Percentiles rank a stretch among this genome's conserved stretches.
phyloP scores from a whole-genome alignment of 2,797 vertebrate species.

The Spea hammondii region DNA sequence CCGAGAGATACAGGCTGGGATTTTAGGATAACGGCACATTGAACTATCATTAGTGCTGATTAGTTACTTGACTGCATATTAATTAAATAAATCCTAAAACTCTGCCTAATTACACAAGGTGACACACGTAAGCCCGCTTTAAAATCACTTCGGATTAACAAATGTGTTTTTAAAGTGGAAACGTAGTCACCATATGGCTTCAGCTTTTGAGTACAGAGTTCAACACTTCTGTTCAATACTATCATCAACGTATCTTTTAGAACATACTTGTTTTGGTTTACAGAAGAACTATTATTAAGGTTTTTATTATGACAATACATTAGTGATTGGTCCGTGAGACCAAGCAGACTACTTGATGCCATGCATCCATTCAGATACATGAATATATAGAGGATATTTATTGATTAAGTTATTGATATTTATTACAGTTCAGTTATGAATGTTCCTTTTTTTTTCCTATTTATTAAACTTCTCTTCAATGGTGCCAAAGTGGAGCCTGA shows the following conservation, averaged over 20 bases:
- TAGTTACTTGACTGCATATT: too few species aligned
- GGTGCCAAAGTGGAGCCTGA: constrained; percentile 85
- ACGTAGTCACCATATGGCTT: too few species aligned
- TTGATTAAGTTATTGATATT: constrained; percentile 99
- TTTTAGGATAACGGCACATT: too few species aligned
- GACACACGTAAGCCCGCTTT: too few species aligned
- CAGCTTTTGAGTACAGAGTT: too few species aligned
- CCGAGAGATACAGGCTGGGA: too few species aligned
- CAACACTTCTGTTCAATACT: too few species aligned
- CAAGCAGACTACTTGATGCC: constrained; percentile 79
- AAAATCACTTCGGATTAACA: too few species aligned
- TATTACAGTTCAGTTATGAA: constrained; percentile 90
- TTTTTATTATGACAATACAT: constrained; percentile 67
- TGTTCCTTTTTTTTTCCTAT: constrained; percentile 82
- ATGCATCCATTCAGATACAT: constrained; percentile 81
- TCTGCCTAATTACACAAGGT: too few species aligned
- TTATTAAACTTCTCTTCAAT: constrained; percentile 86
- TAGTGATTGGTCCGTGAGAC: constrained; percentile 71
- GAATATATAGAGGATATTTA: constrained; percentile 93
- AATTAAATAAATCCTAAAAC: too few species aligned
- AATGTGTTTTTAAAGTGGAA: too few species aligned
- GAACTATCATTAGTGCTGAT: too few species aligned
- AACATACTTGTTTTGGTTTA: constrained; percentile 65
- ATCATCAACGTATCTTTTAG: not conserved
- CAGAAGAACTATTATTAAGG: constrained; percentile 67